These are phyloP conservation scores for Puma concolor DNA, from an alignment of 2,113 vertebrate genomes.

Conservation along the genomic window DNA sequence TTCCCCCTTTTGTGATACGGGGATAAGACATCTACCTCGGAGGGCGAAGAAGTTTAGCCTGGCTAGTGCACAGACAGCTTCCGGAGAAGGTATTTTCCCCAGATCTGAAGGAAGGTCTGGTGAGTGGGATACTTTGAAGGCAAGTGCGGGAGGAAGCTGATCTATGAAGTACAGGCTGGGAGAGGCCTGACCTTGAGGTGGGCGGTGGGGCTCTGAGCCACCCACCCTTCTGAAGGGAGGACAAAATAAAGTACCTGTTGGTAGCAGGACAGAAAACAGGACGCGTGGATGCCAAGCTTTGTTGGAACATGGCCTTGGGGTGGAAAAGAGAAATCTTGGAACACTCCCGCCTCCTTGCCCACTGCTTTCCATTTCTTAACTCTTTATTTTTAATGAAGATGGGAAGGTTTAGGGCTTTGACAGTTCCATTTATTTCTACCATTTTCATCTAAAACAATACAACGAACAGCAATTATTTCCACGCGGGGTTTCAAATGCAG, in stretches of 20 bases:
- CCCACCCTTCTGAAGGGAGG: neutral
- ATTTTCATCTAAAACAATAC: constrained; percentile 77
- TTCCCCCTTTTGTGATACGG: neutral
- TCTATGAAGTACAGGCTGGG: neutral
- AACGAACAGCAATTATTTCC: constrained; percentile 79
- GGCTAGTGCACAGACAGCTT: neutral
- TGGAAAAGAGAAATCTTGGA: neutral
- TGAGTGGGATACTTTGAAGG: neutral
- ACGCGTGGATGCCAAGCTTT: neutral
- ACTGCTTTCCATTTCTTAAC: constrained; percentile 67
- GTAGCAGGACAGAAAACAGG: neutral
- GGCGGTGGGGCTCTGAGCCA: accelerated
- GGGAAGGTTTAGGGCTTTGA: constrained; percentile 76
- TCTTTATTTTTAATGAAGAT: constrained; percentile 75
- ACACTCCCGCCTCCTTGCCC: constrained; percentile 43
- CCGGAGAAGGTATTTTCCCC: neutral
- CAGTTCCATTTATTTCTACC: constrained; percentile 80
- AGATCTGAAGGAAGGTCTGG: neutral
- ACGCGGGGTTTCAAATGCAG: constrained; percentile 77
- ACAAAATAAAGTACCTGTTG: neutral
- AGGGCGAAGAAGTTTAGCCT: neutral
- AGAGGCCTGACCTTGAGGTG: neutral
- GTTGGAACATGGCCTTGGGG: neutral
- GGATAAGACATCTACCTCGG: neutral
- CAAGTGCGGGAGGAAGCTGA: neutral